Evolutionary conservation across 2,888 invertebrate genomes (phyloP).

Genomic region (Drepana falcataria): DNA sequence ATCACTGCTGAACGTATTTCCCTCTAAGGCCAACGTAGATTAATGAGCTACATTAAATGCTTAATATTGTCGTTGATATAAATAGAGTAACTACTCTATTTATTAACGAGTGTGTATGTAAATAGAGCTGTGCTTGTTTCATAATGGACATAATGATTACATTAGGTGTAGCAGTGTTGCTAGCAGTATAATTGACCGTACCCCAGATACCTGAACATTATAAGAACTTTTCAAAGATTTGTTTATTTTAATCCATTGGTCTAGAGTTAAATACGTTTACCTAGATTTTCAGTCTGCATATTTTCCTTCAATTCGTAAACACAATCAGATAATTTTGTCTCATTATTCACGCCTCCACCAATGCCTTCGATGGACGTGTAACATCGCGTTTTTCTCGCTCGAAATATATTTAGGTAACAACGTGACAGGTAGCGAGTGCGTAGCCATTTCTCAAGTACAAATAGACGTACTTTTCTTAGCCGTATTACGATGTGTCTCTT

Average conservation of each 20-base stretch:
- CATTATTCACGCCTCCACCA: too few relatives aligned
- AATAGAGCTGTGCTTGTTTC: not conserved
- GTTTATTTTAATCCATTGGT: not conserved
- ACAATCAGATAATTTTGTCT: too few relatives aligned
- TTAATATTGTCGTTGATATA: not conserved
- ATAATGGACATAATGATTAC: not conserved
- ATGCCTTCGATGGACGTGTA: too few relatives aligned
- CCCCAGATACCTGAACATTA: not conserved
- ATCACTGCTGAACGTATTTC: not conserved
- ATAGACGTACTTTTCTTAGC: too few relatives aligned
- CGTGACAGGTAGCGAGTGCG: too few relatives aligned
- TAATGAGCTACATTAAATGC: not conserved
- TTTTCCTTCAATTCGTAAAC: not conserved
- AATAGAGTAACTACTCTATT: not conserved
- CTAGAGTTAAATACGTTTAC: not conserved
- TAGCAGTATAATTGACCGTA: not conserved
- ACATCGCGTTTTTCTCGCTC: too few relatives aligned
- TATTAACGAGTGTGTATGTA: not conserved
- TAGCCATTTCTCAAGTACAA: too few relatives aligned
- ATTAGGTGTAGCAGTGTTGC: not conserved
- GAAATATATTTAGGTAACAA: too few relatives aligned
- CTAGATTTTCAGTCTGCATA: not conserved
- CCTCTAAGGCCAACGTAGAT: not conserved
- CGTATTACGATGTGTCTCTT: too few relatives aligned
- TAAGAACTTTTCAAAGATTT: not conserved